These are phyloP conservation scores for Cardiocondyla obscurior DNA, from an alignment of 1,140 invertebrate genomes.

Conservation along the genomic window DNA sequence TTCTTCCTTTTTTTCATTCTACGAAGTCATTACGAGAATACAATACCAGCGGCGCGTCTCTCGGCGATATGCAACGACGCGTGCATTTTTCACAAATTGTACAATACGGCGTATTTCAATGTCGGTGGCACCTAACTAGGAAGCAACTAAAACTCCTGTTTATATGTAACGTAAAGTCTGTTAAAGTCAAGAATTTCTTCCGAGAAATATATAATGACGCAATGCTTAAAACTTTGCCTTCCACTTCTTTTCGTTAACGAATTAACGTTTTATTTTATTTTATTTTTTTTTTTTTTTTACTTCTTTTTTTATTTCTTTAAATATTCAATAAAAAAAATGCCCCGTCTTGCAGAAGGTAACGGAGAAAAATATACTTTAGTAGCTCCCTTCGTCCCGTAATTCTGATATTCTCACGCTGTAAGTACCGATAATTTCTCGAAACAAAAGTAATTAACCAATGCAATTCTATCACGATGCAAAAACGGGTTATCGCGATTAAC, in stretches of 20 bases:
- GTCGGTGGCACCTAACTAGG: neutral
- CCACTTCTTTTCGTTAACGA: neutral
- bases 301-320: neutral
- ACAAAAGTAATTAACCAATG: neutral
- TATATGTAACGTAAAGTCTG: conserved; percentile 4
- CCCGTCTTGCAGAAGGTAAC: neutral
- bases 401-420: neutral
- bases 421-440: neutral
- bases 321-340: neutral
- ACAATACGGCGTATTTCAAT: neutral
- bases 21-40: conserved; percentile 39
- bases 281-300: neutral
- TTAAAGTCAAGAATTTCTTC: neutral
- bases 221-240: neutral
- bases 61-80: conserved; percentile 38
- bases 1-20: conserved; percentile 7
- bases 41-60: conserved; percentile 34
- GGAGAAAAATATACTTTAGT: neutral
- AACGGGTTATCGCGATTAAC: conserved; percentile 25
- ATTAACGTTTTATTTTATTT: neutral
- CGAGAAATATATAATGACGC: neutral
- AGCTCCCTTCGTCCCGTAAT: neutral
- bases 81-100: conserved; percentile 36
- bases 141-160: conserved; percentile 4
- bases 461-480: neutral